phyloP scores from a whole-genome alignment of 2,888 invertebrate species.

The Epirrhoe tristata region DNA sequence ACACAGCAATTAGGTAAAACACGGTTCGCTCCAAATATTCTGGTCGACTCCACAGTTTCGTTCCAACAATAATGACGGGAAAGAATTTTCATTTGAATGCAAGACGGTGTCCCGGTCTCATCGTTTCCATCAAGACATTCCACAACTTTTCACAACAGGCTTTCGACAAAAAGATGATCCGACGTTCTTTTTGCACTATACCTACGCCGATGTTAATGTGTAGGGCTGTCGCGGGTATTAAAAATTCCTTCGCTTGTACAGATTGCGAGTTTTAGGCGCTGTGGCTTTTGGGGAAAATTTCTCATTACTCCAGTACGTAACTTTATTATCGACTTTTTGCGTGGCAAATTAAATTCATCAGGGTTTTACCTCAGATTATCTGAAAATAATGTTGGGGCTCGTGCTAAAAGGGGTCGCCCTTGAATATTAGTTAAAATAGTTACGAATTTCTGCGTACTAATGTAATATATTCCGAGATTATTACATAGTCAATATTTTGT shows the following conservation, averaged over 20 bases:
- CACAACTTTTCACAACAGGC: constrained; percentile 68
- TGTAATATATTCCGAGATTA: too few species aligned
- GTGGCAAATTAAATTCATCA: constrained; percentile 22
- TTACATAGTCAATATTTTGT: too few species aligned
- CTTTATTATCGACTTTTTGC: constrained; percentile 28
- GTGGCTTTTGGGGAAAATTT: constrained; percentile 28
- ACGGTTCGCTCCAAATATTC: constrained; percentile 36
- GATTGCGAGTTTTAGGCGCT: constrained; percentile 21
- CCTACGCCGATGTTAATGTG: constrained; percentile 47
- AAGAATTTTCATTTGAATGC: constrained; percentile 79
- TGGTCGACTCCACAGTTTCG: constrained; percentile 54
- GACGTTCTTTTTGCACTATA: constrained; percentile 52
- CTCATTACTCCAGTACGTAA: constrained; percentile 28
- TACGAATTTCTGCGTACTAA: too few species aligned
- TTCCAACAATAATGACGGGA: constrained; percentile 73
- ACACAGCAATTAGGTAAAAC: constrained; percentile 24
- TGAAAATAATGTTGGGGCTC: background rate
- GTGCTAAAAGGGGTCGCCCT: too few species aligned
- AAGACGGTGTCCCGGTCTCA: constrained; percentile 60
- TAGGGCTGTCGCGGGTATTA: constrained; percentile 46
- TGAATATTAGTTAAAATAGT: too few species aligned
- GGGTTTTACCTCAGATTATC: background rate
- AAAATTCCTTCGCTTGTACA: constrained; percentile 46
- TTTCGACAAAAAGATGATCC: constrained; percentile 64
- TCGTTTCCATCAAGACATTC: constrained; percentile 74